Percentiles rank a stretch among this genome's conserved stretches.
Conservation (phyloP, 2,797 vertebrate species). For the Sarcophilus harrisii region DNA sequence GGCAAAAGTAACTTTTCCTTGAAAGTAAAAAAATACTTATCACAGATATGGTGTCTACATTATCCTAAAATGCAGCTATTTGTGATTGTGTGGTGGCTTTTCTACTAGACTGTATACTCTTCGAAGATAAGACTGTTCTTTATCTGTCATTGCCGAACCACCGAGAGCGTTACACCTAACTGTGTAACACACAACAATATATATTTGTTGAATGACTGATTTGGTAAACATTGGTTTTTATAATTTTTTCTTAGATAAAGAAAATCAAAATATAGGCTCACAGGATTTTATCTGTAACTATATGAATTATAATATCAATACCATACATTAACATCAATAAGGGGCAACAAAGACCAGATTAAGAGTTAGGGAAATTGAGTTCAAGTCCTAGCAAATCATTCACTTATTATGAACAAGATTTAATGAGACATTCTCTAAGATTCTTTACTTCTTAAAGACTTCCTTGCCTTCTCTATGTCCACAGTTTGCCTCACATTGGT, state of each 20-base stretch:
- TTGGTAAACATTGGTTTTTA: not conserved
- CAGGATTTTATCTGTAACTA: not conserved
- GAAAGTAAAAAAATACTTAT: not conserved
- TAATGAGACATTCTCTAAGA: slow-evolving; percentile 18
- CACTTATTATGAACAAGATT: not conserved
- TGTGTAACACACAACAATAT: not conserved
- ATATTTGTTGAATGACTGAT: not conserved
- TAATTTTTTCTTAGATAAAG: not conserved
- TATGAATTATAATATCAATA: not conserved
- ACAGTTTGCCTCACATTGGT: not conserved
- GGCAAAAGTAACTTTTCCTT: not conserved
- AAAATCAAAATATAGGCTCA: not conserved
- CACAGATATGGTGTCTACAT: not conserved
- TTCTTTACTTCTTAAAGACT: slow-evolving; percentile 15
- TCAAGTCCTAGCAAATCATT: not conserved
- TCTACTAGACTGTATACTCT: not conserved
- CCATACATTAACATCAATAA: not conserved
- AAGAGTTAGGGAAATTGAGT: not conserved
- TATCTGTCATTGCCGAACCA: not conserved
- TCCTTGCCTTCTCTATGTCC: not conserved
- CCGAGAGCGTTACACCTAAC: not conserved
- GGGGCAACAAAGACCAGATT: not conserved
- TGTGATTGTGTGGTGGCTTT: not conserved
- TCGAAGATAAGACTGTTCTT: not conserved
- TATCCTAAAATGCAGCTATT: not conserved